Percentiles rank a stretch among this genome's conserved stretches.
phyloP scores from a whole-genome alignment of 1,140 invertebrate genomes.

The Antheraea pernyi region DNA sequence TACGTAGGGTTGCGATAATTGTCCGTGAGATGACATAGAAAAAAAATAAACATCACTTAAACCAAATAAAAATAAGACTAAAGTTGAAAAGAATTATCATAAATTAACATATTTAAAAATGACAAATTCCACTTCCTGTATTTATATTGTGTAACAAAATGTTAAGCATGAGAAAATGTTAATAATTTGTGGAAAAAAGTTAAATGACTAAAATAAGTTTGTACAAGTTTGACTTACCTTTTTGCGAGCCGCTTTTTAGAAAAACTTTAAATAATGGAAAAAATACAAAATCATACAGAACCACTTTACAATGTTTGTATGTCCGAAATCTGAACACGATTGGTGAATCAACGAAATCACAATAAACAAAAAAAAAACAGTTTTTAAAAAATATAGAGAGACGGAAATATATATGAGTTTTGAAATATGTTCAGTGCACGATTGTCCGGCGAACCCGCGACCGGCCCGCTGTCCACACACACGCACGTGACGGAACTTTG shows the following conservation, averaged over 20 bases:
- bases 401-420: too few relatives aligned
- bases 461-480: constrained; percentile 50
- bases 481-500: constrained; percentile 61
- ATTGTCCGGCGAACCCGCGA: constrained; percentile 47
- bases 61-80: background rate
- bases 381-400: too few relatives aligned
- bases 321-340: constrained; percentile 38
- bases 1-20: constrained; percentile 46
- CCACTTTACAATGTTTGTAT: background rate
- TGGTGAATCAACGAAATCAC: constrained; percentile 40
- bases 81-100: background rate
- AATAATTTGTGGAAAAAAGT: too few relatives aligned
- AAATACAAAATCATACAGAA: background rate
- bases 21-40: constrained; percentile 19
- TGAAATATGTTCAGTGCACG: too few relatives aligned
- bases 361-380: constrained; percentile 40
- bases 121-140: background rate
- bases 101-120: background rate
- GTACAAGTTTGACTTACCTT: background rate
- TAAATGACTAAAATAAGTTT: background rate
- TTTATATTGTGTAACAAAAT: too few relatives aligned
- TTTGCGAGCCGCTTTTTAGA: background rate
- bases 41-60: background rate
- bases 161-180: too few relatives aligned
- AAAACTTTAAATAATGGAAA: background rate